Base-by-base conservation (phyloP, 2,888 invertebrate species). In the Exocentrus adspersus region DNA sequence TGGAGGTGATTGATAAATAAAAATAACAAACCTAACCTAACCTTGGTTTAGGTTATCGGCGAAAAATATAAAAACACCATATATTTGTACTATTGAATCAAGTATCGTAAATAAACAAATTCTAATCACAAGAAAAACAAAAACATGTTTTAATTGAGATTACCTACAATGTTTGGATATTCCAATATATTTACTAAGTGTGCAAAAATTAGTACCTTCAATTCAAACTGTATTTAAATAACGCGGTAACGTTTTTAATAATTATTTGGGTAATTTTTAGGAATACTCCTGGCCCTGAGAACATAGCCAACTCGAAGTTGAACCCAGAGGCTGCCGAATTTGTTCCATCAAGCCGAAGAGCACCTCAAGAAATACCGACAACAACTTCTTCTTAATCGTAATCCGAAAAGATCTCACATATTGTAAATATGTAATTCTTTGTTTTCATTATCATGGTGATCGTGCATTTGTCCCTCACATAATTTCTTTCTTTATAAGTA, bases 311-410 rank as follows among this genome's bases (percentile, higher is more conserved):
- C 56, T 82, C 81, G 60, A 90, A 90, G 41, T 84, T 94, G 63
- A 94, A 94, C 84, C 94, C 94, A 0, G 86, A 94, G 72, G 94
- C 94, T 0, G 92, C 92, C 0, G 94, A 94, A 83, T 94, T 94
- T 77, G 88, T 94, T 60, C 94, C 94, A 71, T 67, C 68, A 7
- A 68, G 37, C 50, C 50, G 65, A 60, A 69, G 67, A 54, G 59
- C 66, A 32, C 69, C 71, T 21, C 68, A 68, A 48, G 71, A 71
- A 19, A 65, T 61, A 51, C 68, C 71, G 54, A 67, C 68, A 32
- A 65, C 73, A 37, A 62, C 69, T 45, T 67, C 64, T 16, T 69
- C 70, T 57, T 69, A 70, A 70, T 70, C 65, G 66, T 67, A 68
- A 53, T 48, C 62, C 61, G 45, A 61, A 61, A 48, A 62, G 71